Evolutionary conservation across 2,113 vertebrate species (phyloP).

Genomic region (Hemicordylus capensis): DNA sequence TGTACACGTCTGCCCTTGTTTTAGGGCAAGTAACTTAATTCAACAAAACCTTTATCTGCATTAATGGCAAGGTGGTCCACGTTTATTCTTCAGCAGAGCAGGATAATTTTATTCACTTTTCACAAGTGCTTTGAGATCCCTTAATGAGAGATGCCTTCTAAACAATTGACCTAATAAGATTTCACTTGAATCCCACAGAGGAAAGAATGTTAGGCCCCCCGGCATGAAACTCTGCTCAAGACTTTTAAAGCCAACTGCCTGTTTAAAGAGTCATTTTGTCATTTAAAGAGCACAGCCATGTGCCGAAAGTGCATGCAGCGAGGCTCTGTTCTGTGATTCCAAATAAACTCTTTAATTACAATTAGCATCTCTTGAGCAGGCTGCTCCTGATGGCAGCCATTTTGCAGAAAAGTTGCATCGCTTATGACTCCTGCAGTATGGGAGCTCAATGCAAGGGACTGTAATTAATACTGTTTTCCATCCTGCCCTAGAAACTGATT

Average conservation of each 20-base stretch:
- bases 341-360: constrained; percentile 68
- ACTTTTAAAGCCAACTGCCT: constrained; percentile 38
- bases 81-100: constrained; percentile 9
- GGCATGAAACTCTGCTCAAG: constrained; percentile 46
- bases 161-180: not conserved
- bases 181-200: constrained; percentile 43
- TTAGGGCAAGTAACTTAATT: not conserved
- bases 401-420: constrained; percentile 33
- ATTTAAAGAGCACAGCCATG: constrained; percentile 26
- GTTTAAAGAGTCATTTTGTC: constrained; percentile 51
- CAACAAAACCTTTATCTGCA: not conserved
- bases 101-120: constrained; percentile 17
- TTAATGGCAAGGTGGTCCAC: constrained; percentile 3
- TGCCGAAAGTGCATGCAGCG: constrained; percentile 58
- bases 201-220: constrained; percentile 34
- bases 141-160: not conserved
- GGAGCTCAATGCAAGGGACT: constrained; percentile 38
- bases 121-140: not conserved
- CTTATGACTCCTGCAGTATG: constrained; percentile 34
- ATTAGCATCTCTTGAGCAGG: constrained; percentile 38
- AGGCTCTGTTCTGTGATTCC: constrained; percentile 55
- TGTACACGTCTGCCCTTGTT: not conserved
- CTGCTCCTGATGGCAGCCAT: constrained; percentile 51
- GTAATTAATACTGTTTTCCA: constrained; percentile 64
- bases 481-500: constrained; percentile 62